A percentile compares a stretch with the other conserved stretches of the same genome.
Conservation (phyloP, 2,797 vertebrate genomes). For the Aulostomus chinensis region DNA sequence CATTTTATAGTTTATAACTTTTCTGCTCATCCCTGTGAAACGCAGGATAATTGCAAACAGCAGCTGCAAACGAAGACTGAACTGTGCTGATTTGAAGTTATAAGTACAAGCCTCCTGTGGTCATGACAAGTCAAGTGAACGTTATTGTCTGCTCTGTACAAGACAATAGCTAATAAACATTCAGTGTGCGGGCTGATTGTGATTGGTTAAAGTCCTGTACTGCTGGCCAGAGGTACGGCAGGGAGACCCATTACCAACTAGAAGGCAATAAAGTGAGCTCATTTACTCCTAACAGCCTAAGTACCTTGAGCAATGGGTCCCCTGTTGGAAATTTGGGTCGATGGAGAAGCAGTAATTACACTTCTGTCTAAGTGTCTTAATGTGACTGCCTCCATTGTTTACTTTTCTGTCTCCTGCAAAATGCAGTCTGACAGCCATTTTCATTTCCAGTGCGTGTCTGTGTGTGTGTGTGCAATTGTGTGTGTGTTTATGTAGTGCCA, state of each 20-base stretch:
- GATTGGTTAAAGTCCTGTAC: conserved; percentile 62
- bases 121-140: conserved; percentile 50
- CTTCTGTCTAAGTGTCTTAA: conserved; percentile 77
- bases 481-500: conserved; percentile 11
- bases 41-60: no score
- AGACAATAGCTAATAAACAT: conserved; percentile 65
- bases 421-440: conserved; percentile 52
- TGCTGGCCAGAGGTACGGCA: conserved; percentile 55
- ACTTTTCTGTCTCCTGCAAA: conserved; percentile 61
- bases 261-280: conserved; percentile 73
- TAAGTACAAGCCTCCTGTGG: conserved; percentile 30
- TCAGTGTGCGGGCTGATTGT: conserved; percentile 41
- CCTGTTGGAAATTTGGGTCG: conserved; percentile 69
- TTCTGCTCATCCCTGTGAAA: no score
- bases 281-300: conserved; percentile 69
- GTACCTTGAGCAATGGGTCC: conserved; percentile 71
- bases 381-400: conserved; percentile 70
- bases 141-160: conserved; percentile 51
- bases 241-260: conserved; percentile 70
- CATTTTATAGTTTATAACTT: no score
- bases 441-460: conserved; percentile 41
- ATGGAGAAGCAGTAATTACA: conserved; percentile 79
- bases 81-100: conserved; percentile 16
- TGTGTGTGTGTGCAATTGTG: no score
- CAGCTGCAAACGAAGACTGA: conserved; percentile 18